Conservation (phyloP, 2,888 invertebrate genomes). For the Phytoseiulus persimilis region DNA sequence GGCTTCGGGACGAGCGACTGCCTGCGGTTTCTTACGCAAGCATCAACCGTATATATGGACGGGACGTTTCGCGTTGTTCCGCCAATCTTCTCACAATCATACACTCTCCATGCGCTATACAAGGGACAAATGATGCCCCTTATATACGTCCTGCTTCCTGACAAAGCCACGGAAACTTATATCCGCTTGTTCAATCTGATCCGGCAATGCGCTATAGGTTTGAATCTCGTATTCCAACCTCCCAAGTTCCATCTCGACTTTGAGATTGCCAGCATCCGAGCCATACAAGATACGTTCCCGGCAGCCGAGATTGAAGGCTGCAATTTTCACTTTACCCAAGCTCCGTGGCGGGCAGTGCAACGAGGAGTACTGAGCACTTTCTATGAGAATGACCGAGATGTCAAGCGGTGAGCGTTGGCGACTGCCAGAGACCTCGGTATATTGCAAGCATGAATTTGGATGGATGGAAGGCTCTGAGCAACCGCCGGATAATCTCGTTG, state of each 20-base stretch:
- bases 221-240: not conserved
- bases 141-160: not conserved
- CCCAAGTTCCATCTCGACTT: constrained; percentile 27
- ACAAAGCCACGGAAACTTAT: constrained; percentile 7
- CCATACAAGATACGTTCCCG: constrained; percentile 18
- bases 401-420: no score
- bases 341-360: not conserved
- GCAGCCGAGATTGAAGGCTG: not conserved
- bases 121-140: constrained; percentile 28
- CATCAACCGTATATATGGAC: constrained; percentile 30
- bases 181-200: not conserved
- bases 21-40: not conserved
- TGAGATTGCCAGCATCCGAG: not conserved
- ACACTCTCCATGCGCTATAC: constrained; percentile 27
- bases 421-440: no score
- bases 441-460: no score
- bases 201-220: not conserved
- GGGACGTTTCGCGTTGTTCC: constrained; percentile 22
- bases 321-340: constrained; percentile 27
- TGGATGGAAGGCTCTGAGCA: no score
- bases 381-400: not conserved
- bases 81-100: not conserved
- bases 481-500: no score
- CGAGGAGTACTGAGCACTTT: not conserved
- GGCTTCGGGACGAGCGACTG: constrained; percentile 9